A percentile compares a stretch with the other conserved stretches of the same genome.
Conservation (phyloP, 1,140 invertebrate species). For the Delia radicum region DNA sequence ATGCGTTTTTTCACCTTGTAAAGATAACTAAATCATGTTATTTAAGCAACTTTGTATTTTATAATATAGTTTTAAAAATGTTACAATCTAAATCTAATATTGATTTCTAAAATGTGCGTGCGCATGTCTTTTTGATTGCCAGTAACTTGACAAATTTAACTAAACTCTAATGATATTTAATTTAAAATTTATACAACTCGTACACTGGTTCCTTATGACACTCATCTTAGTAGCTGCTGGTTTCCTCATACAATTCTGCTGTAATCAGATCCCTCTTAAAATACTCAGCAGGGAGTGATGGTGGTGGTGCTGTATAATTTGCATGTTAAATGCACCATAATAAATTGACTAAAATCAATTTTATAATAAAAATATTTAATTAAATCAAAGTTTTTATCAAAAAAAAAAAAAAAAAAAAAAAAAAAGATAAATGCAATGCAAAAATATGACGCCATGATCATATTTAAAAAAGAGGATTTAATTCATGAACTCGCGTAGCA, state of each 20-base stretch:
- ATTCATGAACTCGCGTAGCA: background rate
- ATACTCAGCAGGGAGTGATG: background rate
- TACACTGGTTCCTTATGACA: background rate
- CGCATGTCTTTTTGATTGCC: background rate
- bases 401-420: background rate
- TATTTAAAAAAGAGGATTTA: background rate
- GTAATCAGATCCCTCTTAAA: conserved; percentile 17
- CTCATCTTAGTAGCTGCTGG: background rate
- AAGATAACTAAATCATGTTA: too few species aligned
- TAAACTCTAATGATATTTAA: background rate
- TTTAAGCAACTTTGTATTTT: too few species aligned
- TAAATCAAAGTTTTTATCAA: background rate
- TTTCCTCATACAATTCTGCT: background rate
- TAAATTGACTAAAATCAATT: conserved; percentile 8
- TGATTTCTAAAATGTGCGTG: background rate
- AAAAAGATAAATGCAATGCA: background rate
- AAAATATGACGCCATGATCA: conserved; percentile 20
- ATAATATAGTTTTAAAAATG: too few species aligned
- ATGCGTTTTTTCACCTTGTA: too few species aligned
- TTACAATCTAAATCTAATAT: too few species aligned
- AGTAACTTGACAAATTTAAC: background rate
- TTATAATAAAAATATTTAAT: conserved; percentile 22
- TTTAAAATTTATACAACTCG: background rate
- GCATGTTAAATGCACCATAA: background rate
- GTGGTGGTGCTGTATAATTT: background rate